Conservation (phyloP, 2,113 vertebrate species). For the Centrocercus urophasianus region DNA sequence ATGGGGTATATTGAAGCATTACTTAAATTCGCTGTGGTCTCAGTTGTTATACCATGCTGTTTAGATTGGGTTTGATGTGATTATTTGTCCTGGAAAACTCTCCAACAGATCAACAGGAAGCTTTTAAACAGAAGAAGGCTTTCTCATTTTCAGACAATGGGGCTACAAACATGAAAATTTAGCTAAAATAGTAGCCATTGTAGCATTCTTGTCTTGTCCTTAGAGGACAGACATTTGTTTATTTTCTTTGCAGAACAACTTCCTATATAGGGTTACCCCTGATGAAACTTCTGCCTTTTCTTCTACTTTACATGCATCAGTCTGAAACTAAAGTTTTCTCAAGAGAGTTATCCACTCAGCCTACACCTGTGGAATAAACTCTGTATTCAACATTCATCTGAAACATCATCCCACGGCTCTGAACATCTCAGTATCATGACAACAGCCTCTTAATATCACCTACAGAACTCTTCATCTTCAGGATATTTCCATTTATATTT, state of each 20-base stretch:
- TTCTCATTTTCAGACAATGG: background rate
- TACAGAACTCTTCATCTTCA: background rate
- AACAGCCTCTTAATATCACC: background rate
- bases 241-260: background rate
- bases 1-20: background rate
- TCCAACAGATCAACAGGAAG: background rate
- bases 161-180: background rate
- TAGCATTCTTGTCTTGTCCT: background rate
- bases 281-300: background rate
- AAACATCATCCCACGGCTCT: background rate
- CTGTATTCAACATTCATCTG: background rate
- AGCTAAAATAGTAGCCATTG: background rate
- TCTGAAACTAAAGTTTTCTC: background rate
- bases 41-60: background rate
- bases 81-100: background rate
- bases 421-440: background rate
- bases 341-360: background rate
- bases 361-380: background rate
- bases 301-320: accelerated
- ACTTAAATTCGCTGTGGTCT: background rate
- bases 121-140: background rate
- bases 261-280: background rate
- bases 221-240: background rate
- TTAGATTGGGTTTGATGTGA: background rate
- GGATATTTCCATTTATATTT: background rate